Base-by-base conservation (phyloP, 2,113 vertebrate genomes). In the Macquaria australasica region DNA sequence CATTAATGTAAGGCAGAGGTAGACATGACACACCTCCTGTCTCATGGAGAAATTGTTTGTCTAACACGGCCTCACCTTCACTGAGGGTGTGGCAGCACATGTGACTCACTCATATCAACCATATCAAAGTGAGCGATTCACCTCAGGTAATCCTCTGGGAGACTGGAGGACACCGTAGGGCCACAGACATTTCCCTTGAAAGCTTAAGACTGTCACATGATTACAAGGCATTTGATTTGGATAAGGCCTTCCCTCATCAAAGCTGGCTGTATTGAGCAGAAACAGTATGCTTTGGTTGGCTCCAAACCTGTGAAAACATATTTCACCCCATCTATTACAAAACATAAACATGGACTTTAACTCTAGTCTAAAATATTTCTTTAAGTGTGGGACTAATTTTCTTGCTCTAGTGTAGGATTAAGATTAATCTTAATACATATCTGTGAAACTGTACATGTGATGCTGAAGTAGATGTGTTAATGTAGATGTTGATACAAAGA, bases 181-280 rank as follows among this genome's bases (percentile, higher is more conserved):
- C 62, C 41, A 15, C 72, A 81, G 73, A 86, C 70, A 21, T 88
- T 94, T 91, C 73, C 84, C 63, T 31, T 2, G 0, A 74, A 82
- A 87, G 90, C 87, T 92, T 85, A 94, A 31, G 18, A 10, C 71
- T 1, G 45, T 93, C 93, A 91, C 91, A 91, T 93, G 91, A 87
- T 82, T 10, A 63, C 39, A 58, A 80, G 75, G 73, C 73, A 72
- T 83, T 91, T 90, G 74, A 74, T 86, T 72, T 77, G 68, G 81
- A 66, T 62, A 53, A 83, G 63, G 76, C 20, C 31, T 60, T 79
- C 66, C 77, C 64, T 37, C 71, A 34, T 67, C 28, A 20, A 41
- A 45, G 43, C 67, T 59, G 41, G 18, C 45, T 18, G 15, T 81
- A 20, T 43, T 56, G 53, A 71, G 48, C 59, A 23, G 23, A 39